Evolutionary conservation across 1,140 invertebrate genomes (phyloP), one percentile per base, ranked within the genome.

Genomic region (Pogonognathellus flavescens): DNA sequence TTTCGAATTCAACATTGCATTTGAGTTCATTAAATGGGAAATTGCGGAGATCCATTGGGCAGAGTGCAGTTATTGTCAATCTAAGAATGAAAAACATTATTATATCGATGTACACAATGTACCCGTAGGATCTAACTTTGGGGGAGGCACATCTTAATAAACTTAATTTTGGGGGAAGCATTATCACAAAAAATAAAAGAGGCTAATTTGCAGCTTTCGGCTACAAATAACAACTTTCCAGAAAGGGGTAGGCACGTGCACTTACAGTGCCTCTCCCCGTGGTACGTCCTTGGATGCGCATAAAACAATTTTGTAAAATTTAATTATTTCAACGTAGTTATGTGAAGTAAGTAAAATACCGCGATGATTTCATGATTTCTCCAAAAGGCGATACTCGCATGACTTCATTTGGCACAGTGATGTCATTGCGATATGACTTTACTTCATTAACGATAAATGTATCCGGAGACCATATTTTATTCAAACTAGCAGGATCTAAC

Each of bases 1-100:
- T 97, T 94, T 98, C 97, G 88, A 98, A 97, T 93, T 98, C 97
- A 90, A 98, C 96, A 91, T 97, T 95, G 92, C 97, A 98, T 86
- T 97, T 92, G 91, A 98, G 97, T 90, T 96, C 94, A 91, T 98
- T 97, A 96, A 98, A 97, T 3, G 97, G 97, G 92, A 98, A 98
- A 91, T 97, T 97, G 91, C 98, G 96, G 84, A 98, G 93, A 92
- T 98, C 97, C 97, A 98, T 98, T 18, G 97, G 97, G 93, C 97
- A 98, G 89, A 96, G 97, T 88, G 97, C 97, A 82, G 97, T 98
- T 90, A 98, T 97, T 87, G 97, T 98, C 92, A 98, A 93, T 92
- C 97, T 97, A 92, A 22, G 93, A 94, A 89, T 60, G 4, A 1
- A 60, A 60, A 18, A 18, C 14, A 13, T 66, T 22, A 25, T 2